These are phyloP conservation scores for Alectura lathami DNA, from an alignment of 2,113 vertebrate species.

Conservation along the genomic window DNA sequence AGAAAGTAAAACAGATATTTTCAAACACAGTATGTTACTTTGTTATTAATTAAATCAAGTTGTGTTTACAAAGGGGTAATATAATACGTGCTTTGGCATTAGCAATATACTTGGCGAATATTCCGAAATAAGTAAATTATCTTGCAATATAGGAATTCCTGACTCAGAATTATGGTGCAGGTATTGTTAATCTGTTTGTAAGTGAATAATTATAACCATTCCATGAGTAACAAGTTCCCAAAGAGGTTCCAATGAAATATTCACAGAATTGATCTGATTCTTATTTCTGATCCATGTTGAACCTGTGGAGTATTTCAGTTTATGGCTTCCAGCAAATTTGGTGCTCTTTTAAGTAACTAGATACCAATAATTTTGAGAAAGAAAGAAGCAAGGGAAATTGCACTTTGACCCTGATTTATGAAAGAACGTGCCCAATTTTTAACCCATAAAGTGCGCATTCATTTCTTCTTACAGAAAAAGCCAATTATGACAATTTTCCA, in stretches of 20 bases:
- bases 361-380: neutral
- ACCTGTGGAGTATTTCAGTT: neutral
- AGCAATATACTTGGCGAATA: neutral
- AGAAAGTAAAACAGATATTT: neutral
- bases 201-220: neutral
- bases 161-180: neutral
- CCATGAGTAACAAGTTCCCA: neutral
- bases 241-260: neutral
- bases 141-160: neutral
- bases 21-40: neutral
- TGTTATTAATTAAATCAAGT: neutral
- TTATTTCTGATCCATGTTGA: neutral
- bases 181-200: neutral
- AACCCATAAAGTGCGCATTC: neutral
- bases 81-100: neutral
- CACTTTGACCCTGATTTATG: neutral
- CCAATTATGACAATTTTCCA: conserved; percentile 2
- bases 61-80: neutral
- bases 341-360: neutral
- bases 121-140: neutral
- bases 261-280: neutral
- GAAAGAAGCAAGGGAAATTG: neutral
- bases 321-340: neutral
- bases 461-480: neutral
- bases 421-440: neutral